Conservation (phyloP, 2,797 vertebrate species). For the Gephyroberyx darwinii region DNA sequence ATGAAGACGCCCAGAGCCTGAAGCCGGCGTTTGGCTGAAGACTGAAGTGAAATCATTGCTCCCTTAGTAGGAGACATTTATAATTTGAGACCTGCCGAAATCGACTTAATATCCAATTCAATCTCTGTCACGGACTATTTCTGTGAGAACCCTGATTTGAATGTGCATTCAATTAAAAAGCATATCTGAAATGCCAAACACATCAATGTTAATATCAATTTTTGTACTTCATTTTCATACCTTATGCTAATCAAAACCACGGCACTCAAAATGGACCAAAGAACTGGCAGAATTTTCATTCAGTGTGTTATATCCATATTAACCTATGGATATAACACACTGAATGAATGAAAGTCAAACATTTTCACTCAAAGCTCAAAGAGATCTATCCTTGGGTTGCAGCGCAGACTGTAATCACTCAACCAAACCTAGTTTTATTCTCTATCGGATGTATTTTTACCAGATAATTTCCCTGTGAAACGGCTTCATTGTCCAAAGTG, state of each 20-base stretch:
- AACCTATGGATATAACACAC: too few species aligned
- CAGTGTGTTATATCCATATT: background rate
- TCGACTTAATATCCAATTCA: slow-evolving; percentile 28
- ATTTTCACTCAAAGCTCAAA: slow-evolving; percentile 8
- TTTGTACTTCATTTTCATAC: slow-evolving; percentile 31
- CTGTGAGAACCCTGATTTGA: slow-evolving; percentile 25
- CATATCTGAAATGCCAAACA: slow-evolving; percentile 21
- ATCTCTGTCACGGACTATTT: slow-evolving; percentile 45
- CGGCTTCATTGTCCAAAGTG: slow-evolving; percentile 25
- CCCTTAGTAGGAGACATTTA: slow-evolving; percentile 47
- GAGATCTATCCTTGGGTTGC: slow-evolving; percentile 2
- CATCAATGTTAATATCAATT: slow-evolving; percentile 31
- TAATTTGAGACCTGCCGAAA: slow-evolving; percentile 36
- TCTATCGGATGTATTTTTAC: slow-evolving; percentile 28
- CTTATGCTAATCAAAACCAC: slow-evolving; percentile 26
- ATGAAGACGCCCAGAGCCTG: background rate
- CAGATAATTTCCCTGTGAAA: slow-evolving; percentile 49
- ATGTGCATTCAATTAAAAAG: slow-evolving; percentile 55
- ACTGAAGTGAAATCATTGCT: background rate
- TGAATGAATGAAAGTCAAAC: background rate
- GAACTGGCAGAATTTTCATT: slow-evolving; percentile 2
- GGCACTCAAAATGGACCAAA: slow-evolving; percentile 14
- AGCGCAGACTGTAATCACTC: slow-evolving; percentile 18
- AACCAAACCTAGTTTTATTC: background rate
- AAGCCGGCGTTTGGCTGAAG: slow-evolving; percentile 7